A percentile compares a stretch with the other conserved stretches of the same genome.
These are phyloP conservation scores for Chelonoidis abingdonii DNA, from an alignment of 2,113 vertebrate species.

Conservation along the genomic window DNA sequence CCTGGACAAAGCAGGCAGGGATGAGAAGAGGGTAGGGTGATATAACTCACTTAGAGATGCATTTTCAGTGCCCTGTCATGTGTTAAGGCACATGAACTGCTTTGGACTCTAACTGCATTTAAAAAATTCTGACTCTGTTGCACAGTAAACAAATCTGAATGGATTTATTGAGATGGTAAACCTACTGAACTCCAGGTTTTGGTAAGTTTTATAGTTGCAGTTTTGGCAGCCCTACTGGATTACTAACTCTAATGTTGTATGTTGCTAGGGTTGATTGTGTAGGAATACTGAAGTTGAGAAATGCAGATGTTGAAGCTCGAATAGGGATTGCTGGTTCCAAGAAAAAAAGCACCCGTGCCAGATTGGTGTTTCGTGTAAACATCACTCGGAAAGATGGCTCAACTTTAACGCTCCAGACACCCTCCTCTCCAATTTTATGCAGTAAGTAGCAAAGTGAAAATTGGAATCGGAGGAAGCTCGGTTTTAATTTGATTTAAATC, in stretches of 20 bases:
- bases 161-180: not conserved
- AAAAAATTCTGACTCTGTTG: not conserved
- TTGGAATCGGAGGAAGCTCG: rapidly evolving
- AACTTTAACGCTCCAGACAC: slow-evolving; percentile 92
- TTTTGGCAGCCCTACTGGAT: not conserved
- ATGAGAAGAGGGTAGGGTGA: not conserved
- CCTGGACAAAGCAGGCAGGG: not conserved
- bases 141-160: not conserved
- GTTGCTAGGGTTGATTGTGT: slow-evolving; percentile 93
- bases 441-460: slow-evolving; percentile 84
- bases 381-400: slow-evolving; percentile 93
- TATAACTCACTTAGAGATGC: not conserved
- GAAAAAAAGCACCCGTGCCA: slow-evolving; percentile 97
- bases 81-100: not conserved
- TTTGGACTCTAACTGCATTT: not conserved
- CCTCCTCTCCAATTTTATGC: slow-evolving; percentile 95
- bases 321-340: slow-evolving; percentile 97
- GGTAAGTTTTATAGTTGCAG: not conserved
- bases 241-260: not conserved
- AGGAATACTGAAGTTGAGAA: slow-evolving; percentile 96
- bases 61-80: not conserved
- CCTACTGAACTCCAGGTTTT: not conserved
- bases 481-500: not conserved
- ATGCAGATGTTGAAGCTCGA: slow-evolving; percentile 97
- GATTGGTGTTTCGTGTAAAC: slow-evolving; percentile 96